A percentile compares a stretch with the other conserved stretches of the same genome.
Evolutionary conservation across 2,888 invertebrate species (phyloP).

Genomic region (Cataglyphis cursor): DNA sequence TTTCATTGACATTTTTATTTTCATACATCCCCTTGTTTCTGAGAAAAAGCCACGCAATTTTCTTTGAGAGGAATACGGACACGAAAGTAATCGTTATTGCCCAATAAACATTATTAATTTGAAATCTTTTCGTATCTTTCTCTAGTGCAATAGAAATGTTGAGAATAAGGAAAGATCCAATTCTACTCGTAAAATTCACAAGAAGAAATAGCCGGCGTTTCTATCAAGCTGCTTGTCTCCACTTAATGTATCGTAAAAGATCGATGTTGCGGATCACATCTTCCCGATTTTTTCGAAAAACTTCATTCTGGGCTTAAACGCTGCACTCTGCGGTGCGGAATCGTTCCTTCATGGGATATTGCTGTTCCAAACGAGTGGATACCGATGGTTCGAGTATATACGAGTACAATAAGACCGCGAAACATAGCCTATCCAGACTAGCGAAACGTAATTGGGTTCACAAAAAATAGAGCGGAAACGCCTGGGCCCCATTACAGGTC

Average conservation of each 20-base stretch:
- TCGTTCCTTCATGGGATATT: conserved; percentile 32
- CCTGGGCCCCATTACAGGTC: conserved; percentile 79
- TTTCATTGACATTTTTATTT: background rate
- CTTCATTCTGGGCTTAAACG: conserved; percentile 13
- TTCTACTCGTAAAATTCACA: background rate
- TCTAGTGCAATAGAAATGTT: background rate
- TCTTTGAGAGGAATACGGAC: background rate
- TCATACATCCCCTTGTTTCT: background rate
- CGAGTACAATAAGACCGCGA: conserved; percentile 75
- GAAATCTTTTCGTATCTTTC: background rate
- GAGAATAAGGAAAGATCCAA: background rate
- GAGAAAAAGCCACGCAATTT: background rate
- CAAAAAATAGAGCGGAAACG: conserved; percentile 84
- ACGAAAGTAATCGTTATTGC: background rate
- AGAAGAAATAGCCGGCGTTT: background rate
- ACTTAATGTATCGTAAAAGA: conserved; percentile 45
- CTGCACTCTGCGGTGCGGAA: conserved; percentile 33
- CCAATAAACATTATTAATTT: background rate
- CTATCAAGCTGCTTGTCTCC: background rate
- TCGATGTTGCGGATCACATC: conserved; percentile 31
- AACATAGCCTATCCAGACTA: conserved; percentile 77
- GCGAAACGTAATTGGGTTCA: conserved; percentile 81
- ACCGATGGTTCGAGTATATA: conserved; percentile 37
- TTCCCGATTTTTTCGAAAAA: conserved; percentile 31
- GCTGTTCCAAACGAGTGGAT: conserved; percentile 68